These are phyloP conservation scores for Oasisia sp. DNA, from an alignment of 2,888 invertebrate genomes.

Conservation along the genomic window DNA sequence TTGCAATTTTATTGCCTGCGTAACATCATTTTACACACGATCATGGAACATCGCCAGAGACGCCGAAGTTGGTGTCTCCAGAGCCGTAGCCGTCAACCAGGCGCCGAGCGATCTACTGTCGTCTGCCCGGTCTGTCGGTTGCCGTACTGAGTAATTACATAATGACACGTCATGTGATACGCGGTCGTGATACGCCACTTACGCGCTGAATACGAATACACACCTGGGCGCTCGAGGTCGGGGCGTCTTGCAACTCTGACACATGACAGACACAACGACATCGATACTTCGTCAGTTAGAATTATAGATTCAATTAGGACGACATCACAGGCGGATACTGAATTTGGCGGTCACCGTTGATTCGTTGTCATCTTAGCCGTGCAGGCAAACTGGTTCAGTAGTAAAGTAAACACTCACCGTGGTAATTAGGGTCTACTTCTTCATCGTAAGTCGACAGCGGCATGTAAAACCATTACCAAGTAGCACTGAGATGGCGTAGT, in stretches of 20 bases:
- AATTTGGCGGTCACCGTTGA: background rate
- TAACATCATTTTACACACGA: too few species aligned
- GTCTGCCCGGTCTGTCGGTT: background rate
- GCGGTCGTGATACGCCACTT: background rate
- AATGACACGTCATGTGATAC: background rate
- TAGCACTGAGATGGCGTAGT: too few species aligned
- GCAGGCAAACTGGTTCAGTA: background rate
- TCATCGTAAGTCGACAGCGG: background rate
- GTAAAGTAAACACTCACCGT: background rate
- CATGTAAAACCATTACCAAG: too few species aligned
- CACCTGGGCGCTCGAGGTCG: background rate
- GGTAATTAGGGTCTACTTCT: background rate
- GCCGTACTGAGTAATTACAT: constrained; percentile 2
- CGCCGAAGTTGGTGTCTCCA: background rate
- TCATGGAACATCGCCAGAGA: too few species aligned
- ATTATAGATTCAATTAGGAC: background rate
- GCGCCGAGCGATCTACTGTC: too few species aligned
- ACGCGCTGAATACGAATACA: constrained; percentile 2
- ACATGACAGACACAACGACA: background rate
- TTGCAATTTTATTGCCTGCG: too few species aligned
- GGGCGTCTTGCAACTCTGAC: constrained; percentile 3
- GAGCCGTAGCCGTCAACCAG: background rate
- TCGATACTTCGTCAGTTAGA: background rate
- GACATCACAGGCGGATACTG: background rate
- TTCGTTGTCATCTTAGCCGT: background rate